Base-by-base conservation (phyloP, 2,888 invertebrate genomes). In the Drosophila prolongata region DNA sequence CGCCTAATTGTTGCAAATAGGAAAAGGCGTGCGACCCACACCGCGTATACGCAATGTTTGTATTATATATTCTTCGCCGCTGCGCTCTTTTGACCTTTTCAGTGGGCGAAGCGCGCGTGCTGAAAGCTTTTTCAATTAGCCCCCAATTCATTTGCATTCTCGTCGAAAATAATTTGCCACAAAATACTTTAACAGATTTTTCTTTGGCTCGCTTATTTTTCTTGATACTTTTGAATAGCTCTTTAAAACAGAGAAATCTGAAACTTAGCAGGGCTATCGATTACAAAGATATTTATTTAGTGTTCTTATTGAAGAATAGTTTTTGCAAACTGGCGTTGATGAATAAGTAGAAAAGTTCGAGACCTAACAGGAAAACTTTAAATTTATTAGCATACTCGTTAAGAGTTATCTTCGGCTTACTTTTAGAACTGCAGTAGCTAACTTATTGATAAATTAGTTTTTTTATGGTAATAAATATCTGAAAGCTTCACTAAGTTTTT, bases 1-100 rank as follows among this genome's bases (percentile, higher is more conserved):
- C 80, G 78, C 78, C 80, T 86, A 86, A 88, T 88, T 82, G 88
- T 86, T 55, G 70, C 55, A 66, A 86, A 83, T 83, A 86, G 87
- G 69, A 78, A 84, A 77, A 75, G 70, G 49, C 78, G 55, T 30
- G 54, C 57, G 50, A 58, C 65, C 56, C 73, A 78, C 37, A 27
- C 67, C 55, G 85, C 87, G 89, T 88, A 86, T 88, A 80, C 87
- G 84, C 79, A 78, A 88, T 72, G 58, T 72, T 71, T 58, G 69
- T 73, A 52, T 71, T 58, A 57, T 73, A 52, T 64, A 46, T 69
- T 24, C 57, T 52, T 38, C 19, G 30, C 42, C 49, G 16, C 46
- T 2, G 30, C 30, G 69, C 50, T 58, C 56, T 47, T 79, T 80
- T 73, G 80, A 77, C 68, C 72, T 69, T 56, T 56, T 58, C 50